Evolutionary conservation across 2,888 invertebrate genomes (phyloP), one percentile per base, ranked within the genome.

Genomic region (Caenorhabditis sp.): DNA sequence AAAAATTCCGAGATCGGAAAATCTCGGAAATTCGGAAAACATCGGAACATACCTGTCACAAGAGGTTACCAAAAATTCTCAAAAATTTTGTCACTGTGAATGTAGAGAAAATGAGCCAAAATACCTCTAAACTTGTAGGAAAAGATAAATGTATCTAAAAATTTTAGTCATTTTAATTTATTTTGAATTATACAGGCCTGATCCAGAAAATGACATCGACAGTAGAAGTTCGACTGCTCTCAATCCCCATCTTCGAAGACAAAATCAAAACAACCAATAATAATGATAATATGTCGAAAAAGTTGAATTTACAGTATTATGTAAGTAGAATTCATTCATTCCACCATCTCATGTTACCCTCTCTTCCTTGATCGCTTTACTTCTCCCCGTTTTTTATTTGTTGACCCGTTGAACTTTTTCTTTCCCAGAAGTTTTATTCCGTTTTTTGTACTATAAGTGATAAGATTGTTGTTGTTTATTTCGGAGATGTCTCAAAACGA

Each of bases 181-280:
- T n/a, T 4, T 26, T 14, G 5, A 26, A 26, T 26, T 55, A 19
- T 58, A 1, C 37, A 58, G 58, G 17, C 58, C 58, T 19, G 58
- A 58, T 10, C 26, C 27, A n/a, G 23, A 19, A 36, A 26, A 55
- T 17, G 58, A 58, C 36, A 26, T 26, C 58, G 59, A 61, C 50
- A 67, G 67, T 24, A 61, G 61, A 26, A 72, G 71, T 62, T 58
- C 71, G 31, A 57, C 54, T 1, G 58, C 63, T 6, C 58, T 72
- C 53, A 72, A 72, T 63, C 71, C 71, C 19, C 58, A 58, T 5
- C 61, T 72, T 17, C 66, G 71, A 6, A 57, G 71, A 19, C 57
- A 23, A 12, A 49, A 63, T 51, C 70, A 66, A 23, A 55, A 26
- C 26, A 4, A 17, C 23, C 24, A 23, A 53, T 53, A 53, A 53